Conservation (phyloP, 2,797 vertebrate species). For the Brachyrhaphis roseni region DNA sequence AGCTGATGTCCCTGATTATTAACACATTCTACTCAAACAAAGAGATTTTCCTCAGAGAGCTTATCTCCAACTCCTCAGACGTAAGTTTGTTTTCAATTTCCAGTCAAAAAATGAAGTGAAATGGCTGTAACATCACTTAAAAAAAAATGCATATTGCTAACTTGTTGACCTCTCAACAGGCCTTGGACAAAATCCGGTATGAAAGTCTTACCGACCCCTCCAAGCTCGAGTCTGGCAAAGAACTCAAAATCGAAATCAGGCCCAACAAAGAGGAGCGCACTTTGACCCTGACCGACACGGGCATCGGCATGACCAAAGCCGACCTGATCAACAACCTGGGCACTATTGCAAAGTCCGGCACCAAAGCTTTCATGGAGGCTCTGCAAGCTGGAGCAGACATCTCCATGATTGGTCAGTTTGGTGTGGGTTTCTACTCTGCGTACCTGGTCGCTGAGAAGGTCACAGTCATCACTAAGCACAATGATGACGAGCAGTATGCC, state of each 20-base stretch:
- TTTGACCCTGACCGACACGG: constrained; percentile 74
- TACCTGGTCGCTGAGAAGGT: constrained; percentile 82
- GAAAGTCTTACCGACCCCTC: constrained; percentile 77
- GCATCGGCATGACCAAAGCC: constrained; percentile 83
- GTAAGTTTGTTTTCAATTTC: constrained; percentile 48
- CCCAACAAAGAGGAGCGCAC: constrained; percentile 74
- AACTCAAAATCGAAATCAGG: constrained; percentile 68
- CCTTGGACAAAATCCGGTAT: constrained; percentile 81
- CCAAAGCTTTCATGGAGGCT: constrained; percentile 81
- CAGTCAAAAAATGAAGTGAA: background rate
- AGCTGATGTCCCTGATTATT: constrained; percentile 83
- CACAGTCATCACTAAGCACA: constrained; percentile 83
- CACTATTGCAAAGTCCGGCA: constrained; percentile 83
- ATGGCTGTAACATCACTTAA: background rate
- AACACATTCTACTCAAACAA: constrained; percentile 83
- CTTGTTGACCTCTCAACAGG: constrained; percentile 32
- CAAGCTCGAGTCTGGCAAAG: constrained; percentile 78
- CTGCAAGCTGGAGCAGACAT: constrained; percentile 83
- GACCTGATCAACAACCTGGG: constrained; percentile 85
- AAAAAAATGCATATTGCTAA: background rate
- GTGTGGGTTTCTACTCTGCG: constrained; percentile 84
- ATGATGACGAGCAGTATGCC: constrained; percentile 79
- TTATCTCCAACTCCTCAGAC: constrained; percentile 81
- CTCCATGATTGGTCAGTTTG: constrained; percentile 83
- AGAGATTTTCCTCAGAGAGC: constrained; percentile 81